Percentiles rank a stretch among this genome's conserved stretches.
Conservation (phyloP, 2,113 vertebrate genomes). For the Hippolais icterina region DNA sequence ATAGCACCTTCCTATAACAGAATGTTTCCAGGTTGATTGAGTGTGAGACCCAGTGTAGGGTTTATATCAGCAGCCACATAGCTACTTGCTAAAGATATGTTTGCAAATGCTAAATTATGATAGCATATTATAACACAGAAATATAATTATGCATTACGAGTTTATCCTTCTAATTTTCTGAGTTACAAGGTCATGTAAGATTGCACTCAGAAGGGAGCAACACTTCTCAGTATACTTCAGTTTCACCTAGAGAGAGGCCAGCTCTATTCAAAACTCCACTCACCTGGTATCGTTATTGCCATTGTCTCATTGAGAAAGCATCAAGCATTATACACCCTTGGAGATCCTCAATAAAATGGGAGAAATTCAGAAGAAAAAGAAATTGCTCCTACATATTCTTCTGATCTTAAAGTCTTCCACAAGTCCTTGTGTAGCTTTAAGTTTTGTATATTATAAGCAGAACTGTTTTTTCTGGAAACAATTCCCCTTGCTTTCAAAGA, state of each 20-base stretch:
- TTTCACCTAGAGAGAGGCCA: background rate
- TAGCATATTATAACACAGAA: background rate
- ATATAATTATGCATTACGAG: background rate
- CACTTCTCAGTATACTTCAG: background rate
- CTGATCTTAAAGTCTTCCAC: background rate
- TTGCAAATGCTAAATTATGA: background rate
- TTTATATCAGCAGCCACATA: background rate
- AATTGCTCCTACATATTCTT: background rate
- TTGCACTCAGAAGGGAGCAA: background rate
- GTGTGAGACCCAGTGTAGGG: background rate
- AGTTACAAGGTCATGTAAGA: background rate
- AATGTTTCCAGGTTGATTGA: slow-evolving; percentile 26
- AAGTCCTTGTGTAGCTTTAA: background rate
- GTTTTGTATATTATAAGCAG: background rate
- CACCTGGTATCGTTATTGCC: background rate
- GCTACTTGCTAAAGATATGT: background rate
- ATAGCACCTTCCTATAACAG: background rate
- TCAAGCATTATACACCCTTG: background rate
- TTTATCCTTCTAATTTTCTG: background rate
- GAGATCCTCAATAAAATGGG: background rate
- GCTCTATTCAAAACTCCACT: background rate
- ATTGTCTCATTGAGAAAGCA: background rate
- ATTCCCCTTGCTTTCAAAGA: background rate
- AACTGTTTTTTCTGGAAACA: background rate
- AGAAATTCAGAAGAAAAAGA: background rate